phyloP scores from a whole-genome alignment of 2,888 invertebrate species.

The Cantharis flavilabris region DNA sequence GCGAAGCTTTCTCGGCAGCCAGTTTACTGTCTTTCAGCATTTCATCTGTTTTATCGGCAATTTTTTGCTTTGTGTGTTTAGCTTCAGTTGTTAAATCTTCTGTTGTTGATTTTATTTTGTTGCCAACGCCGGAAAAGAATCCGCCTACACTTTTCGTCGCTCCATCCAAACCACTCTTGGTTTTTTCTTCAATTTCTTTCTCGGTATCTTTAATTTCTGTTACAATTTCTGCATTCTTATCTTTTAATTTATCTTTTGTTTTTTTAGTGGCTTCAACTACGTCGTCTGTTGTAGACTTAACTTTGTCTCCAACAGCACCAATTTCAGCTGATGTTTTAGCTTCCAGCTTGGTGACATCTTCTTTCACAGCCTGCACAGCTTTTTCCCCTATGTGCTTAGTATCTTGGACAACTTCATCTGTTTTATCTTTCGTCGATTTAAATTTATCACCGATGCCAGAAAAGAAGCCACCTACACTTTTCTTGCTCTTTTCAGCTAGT shows the following conservation, averaged over 20 bases:
- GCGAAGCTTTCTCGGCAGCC: constrained; percentile 13
- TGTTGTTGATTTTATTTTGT: constrained; percentile 23
- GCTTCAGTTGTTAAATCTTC: constrained; percentile 12
- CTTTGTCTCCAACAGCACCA: neutral
- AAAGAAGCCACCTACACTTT: neutral
- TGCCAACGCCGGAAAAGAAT: constrained; percentile 29
- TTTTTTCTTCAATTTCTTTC: neutral
- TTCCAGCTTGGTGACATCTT: constrained; percentile 35
- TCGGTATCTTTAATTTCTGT: neutral
- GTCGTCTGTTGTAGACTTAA: neutral
- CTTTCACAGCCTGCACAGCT: neutral
- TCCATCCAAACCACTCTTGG: constrained; percentile 11
- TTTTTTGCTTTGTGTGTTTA: neutral
- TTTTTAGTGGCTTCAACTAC: neutral
- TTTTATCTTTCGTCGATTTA: constrained; percentile 4
- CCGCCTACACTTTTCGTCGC: constrained; percentile 25
- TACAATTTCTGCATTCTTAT: neutral
- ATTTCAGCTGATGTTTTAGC: constrained; percentile 20
- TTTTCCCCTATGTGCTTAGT: neutral
- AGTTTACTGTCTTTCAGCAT: too few species aligned
- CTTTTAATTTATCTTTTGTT: constrained; percentile 9
- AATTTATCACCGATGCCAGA: constrained; percentile 1
- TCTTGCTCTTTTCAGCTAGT: too few species aligned
- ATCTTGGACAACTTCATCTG: neutral
- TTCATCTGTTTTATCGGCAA: too few species aligned